Evolutionary conservation across 2,888 invertebrate species (phyloP).

Genomic region (Drepana falcataria): DNA sequence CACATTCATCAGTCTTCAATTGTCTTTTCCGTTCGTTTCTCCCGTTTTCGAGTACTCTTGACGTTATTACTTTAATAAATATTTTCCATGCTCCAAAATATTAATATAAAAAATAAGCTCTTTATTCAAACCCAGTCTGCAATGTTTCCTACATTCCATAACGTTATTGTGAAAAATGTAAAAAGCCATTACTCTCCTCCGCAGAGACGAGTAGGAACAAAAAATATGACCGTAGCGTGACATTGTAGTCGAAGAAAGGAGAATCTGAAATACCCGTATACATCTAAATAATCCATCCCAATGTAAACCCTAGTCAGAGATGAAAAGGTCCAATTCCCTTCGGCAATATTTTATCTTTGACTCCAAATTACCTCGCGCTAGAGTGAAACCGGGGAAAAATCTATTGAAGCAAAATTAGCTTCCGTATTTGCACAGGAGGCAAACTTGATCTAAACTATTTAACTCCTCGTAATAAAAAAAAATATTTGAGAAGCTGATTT

Average conservation of each 20-base stretch:
- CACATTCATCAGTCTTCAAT: too few relatives aligned
- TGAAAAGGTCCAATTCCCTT: slow-evolving; percentile 16
- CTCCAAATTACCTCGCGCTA: slow-evolving; percentile 26
- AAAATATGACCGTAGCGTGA: neutral
- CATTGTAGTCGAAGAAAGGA: too few relatives aligned
- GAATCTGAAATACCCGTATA: too few relatives aligned
- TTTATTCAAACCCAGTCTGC: neutral
- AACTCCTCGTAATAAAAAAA: too few relatives aligned
- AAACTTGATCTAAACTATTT: slow-evolving; percentile 35
- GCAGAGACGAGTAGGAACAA: neutral
- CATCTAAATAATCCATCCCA: neutral
- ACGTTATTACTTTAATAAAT: too few relatives aligned
- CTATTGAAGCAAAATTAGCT: slow-evolving; percentile 32
- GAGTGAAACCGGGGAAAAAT: slow-evolving; percentile 24
- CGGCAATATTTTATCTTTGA: slow-evolving; percentile 13
- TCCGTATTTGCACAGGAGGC: slow-evolving; percentile 21
- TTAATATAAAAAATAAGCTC: too few relatives aligned
- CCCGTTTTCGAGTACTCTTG: too few relatives aligned
- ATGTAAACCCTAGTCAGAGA: neutral
- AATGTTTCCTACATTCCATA: neutral
- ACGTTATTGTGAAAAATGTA: neutral
- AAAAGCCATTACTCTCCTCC: neutral
- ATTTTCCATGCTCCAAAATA: too few relatives aligned
- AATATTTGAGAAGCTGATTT: too few relatives aligned
- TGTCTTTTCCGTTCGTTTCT: too few relatives aligned